Evolutionary conservation across 1,140 invertebrate genomes (phyloP).

Genomic region (Helicoverpa armigera): DNA sequence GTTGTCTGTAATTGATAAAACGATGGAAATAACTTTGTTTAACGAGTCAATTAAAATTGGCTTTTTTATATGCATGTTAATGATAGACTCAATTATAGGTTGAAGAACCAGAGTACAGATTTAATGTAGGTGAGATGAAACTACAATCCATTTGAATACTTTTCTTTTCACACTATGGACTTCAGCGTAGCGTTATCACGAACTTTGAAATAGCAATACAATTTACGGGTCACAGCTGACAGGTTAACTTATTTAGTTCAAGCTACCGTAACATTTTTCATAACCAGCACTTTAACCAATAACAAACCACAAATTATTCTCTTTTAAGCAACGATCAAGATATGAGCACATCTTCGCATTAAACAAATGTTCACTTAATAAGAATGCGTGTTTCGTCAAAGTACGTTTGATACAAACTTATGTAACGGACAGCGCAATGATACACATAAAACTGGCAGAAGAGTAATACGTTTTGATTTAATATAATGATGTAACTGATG

Average conservation of each 20-base stretch:
- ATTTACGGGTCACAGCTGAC: no score
- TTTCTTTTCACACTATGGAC: no score
- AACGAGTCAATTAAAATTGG: not conserved
- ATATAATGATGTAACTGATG: conserved; percentile 18
- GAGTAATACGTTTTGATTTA: conserved; percentile 13
- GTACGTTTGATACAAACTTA: conserved; percentile 5
- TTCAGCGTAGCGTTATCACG: no score
- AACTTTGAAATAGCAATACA: no score
- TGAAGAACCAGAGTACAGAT: not conserved
- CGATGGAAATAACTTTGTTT: conserved; percentile 23
- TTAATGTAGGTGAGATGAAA: no score
- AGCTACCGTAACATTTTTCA: no score
- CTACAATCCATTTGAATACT: no score
- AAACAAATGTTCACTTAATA: conserved; percentile 10
- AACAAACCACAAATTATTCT: not conserved
- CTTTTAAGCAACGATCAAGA: not conserved
- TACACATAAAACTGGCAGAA: conserved; percentile 31
- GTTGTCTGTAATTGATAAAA: conserved; percentile 44
- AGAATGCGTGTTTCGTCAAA: conserved; percentile 28
- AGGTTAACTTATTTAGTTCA: no score
- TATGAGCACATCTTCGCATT: not conserved
- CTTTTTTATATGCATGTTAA: conserved; percentile 17
- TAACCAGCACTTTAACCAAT: not conserved
- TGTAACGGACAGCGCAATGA: conserved; percentile 32
- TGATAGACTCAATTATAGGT: not conserved